Evolutionary conservation across 2,113 vertebrate species (phyloP), one percentile per base, ranked within the genome.

Genomic region (Xenopus borealis): DNA sequence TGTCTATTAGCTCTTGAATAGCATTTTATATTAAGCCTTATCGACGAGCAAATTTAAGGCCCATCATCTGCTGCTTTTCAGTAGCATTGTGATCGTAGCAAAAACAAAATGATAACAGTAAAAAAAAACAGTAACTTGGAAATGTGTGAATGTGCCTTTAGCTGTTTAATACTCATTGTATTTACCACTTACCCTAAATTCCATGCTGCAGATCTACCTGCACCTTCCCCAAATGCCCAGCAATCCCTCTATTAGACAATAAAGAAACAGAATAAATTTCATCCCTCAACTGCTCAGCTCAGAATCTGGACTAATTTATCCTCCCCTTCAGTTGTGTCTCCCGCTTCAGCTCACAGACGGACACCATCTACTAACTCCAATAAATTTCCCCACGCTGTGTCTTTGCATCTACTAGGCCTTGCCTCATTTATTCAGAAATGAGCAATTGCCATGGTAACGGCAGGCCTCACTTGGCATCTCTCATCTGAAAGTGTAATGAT

Each of bases 371-470:
- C 73, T 69, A 76, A 69, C 73, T 76, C 58, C 59, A 69, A 69
- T 76, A 76, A 76, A 76, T 76, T 76, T 76, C 57, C 68, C 58
- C 73, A 69, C 52, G 58, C 73, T 76, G 73, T 76, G 73, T 63
- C 66, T 69, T 66, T 76, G 73, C 73, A 63, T 69, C 58, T 76
- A 76, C 58, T 76, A 76, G 73, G 73, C 73, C 73, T 76, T 76
- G 73, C 73, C 73, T 76, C 66, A 76, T 76, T 76, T 76, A 76
- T 76, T 76, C 73, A 76, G 66, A 76, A 76, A 76, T 76, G 73
- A 76, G 73, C 73, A 76, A 76, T 76, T 76, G 66, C 66, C 73
- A 76, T 76, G 73, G 73, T 40, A 76, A 76, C 73, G 73, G 73
- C 73, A 76, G 73, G 73, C 73, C 73, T 76, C 73, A 76, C 73